phyloP scores from a whole-genome alignment of 2,113 vertebrate genomes.

The Myrmecophaga tridactyla region DNA sequence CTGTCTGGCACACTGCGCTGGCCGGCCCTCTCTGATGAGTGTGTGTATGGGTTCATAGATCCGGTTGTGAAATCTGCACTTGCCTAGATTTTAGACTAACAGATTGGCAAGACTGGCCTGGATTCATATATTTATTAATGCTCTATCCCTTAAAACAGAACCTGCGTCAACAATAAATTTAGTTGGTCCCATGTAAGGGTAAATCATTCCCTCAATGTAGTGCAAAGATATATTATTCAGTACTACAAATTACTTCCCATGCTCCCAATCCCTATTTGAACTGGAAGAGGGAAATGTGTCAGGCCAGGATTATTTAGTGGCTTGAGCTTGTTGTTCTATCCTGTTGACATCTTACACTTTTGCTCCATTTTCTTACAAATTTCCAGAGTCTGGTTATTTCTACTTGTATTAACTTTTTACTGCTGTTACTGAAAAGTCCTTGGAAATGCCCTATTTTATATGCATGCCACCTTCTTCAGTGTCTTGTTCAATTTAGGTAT shows the following conservation, averaged over 20 bases:
- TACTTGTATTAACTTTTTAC: neutral
- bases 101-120: neutral
- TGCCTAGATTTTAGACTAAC: neutral
- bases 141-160: neutral
- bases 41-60: neutral
- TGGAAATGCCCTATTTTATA: neutral
- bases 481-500: neutral
- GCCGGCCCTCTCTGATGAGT: neutral
- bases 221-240: neutral
- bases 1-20: neutral
- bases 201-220: neutral
- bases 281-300: neutral
- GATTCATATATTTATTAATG: neutral
- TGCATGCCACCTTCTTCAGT: neutral
- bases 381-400: neutral
- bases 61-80: neutral
- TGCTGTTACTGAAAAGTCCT: neutral
- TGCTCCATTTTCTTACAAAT: neutral
- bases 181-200: neutral
- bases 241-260: neutral
- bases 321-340: neutral
- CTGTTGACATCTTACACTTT: accelerated
- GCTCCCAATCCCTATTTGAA: neutral
- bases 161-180: neutral
- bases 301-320: neutral